Base-by-base conservation (phyloP, 2,888 invertebrate species). In the Philaethria dido region DNA sequence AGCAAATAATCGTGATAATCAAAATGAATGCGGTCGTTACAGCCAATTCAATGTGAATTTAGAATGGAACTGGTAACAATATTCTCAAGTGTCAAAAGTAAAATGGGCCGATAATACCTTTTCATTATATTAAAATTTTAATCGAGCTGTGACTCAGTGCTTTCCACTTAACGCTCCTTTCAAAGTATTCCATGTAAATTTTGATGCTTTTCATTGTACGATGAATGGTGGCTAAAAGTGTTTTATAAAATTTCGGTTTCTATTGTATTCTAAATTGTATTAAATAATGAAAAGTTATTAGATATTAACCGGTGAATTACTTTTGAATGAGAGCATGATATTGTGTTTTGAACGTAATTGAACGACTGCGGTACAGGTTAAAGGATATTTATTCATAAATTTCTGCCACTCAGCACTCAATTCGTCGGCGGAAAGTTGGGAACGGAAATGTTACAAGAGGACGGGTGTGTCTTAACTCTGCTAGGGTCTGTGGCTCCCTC, bases 131-230 rank as follows among this genome's bases (percentile, higher is more conserved):
- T 54, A 39, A 60, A 16, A 52, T 20, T 68, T 71, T 64, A 64
- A 72, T 68, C 64, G 69, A 67, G 36, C 59, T 64, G 61, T 64
- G 62, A 69, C 50, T 66, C 69, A 60, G 62, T 52, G 25, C 29
- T 69, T 69, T 62, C 69, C n/a, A 64, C 60, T 61, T 45, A 18
- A 11, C 42, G 14, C 29, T 22, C 60, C 33, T 60, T 60, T 20
- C 16, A 45, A 45, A 60, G 42, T n/a, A 57, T 42, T 60, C 16
- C 16, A 45, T 44, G 60, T 45, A 47, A 60, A 60, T 60, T 60
- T 57, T 55, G 36, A 62, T 29, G 29, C 29, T 16, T 52, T 52
- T 29, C 14, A 8, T 29, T 25, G 2, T 1, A 16, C 29, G 29
- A 11, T 52, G 16, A 52, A 16, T 29, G 29, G 33, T 29, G 29